These are phyloP conservation scores for Nymphicus hollandicus DNA, from an alignment of 2,113 vertebrate genomes.

Conservation along the genomic window DNA sequence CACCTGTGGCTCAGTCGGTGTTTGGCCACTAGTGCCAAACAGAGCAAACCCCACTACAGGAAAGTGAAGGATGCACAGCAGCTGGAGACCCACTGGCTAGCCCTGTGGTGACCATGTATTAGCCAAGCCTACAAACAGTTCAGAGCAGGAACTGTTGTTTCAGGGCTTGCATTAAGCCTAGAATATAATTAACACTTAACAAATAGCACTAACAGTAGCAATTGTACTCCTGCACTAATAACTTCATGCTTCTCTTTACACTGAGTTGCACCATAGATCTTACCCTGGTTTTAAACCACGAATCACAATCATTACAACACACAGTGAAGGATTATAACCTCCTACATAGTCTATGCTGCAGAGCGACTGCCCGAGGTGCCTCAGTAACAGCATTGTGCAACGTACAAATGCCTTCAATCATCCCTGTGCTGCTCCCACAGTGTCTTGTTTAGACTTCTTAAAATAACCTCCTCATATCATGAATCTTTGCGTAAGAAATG, in stretches of 20 bases:
- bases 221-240: not conserved
- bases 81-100: not conserved
- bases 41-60: not conserved
- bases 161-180: not conserved
- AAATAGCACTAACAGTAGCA: not conserved
- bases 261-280: not conserved
- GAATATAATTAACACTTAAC: not conserved
- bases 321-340: not conserved
- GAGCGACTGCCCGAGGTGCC: not conserved
- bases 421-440: not conserved
- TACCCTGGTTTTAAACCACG: not conserved
- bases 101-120: rapidly evolving
- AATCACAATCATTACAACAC: not conserved
- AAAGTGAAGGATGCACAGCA: not conserved
- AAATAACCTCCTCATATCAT: conserved; percentile 19
- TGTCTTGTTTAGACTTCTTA: not conserved
- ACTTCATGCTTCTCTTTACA: not conserved
- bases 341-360: not conserved
- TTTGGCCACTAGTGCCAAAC: too few relatives aligned
- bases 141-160: not conserved
- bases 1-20: rapidly evolving
- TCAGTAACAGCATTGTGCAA: not conserved
- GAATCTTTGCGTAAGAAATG: not conserved
- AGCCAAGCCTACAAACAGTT: not conserved
- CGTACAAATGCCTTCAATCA: conserved; percentile 10